Evolutionary conservation across 2,888 invertebrate species (phyloP).

Genomic region (Andrena hattorfiana): DNA sequence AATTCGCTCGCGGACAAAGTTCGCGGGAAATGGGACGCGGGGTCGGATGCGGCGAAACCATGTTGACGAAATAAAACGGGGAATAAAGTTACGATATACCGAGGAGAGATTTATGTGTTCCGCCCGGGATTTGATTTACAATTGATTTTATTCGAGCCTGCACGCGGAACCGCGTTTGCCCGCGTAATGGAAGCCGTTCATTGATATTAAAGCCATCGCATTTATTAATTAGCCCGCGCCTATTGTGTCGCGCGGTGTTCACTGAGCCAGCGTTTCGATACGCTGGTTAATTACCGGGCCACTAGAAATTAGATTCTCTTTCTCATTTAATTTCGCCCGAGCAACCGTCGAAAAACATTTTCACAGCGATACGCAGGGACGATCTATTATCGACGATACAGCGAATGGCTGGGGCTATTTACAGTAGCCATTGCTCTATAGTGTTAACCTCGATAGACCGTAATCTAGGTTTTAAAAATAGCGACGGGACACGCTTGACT

Average conservation of each 20-base stretch:
- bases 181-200: slow-evolving; percentile 24
- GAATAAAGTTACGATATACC: slow-evolving; percentile 52
- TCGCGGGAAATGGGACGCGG: slow-evolving; percentile 51
- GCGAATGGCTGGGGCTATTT: background rate
- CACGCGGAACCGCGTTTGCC: slow-evolving; percentile 8
- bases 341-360: background rate
- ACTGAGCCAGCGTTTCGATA: background rate
- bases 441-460: slow-evolving; percentile 19
- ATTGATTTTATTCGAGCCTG: slow-evolving; percentile 52
- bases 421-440: slow-evolving; percentile 10
- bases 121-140: slow-evolving; percentile 53
- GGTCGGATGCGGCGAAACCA: slow-evolving; percentile 40
- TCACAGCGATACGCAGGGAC: background rate
- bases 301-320: background rate
- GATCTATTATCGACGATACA: background rate
- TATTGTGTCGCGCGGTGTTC: background rate
- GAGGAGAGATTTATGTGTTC: slow-evolving; percentile 45
- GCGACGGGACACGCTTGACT: background rate
- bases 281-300: background rate
- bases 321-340: background rate
- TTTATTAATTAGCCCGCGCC: slow-evolving; percentile 18
- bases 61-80: slow-evolving; percentile 59
- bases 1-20: slow-evolving; percentile 57
- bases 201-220: slow-evolving; percentile 20
- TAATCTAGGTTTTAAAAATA: slow-evolving; percentile 26